Percentiles rank a stretch among this genome's conserved stretches.
phyloP scores from a whole-genome alignment of 2,113 vertebrate genomes.

The Nipponia nippon region DNA sequence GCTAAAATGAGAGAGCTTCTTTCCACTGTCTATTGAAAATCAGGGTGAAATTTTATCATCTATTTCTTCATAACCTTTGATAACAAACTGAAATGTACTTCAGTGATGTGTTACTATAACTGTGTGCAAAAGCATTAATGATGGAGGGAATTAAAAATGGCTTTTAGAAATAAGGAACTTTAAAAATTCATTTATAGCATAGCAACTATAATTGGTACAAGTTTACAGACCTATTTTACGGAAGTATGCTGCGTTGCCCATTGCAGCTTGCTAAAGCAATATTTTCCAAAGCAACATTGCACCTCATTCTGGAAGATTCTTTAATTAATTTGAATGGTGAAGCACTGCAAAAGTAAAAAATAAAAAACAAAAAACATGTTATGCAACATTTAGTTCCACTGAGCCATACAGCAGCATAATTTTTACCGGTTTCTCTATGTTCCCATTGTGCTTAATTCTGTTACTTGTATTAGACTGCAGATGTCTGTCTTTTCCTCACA shows the following conservation, averaged over 20 bases:
- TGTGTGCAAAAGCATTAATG: not conserved
- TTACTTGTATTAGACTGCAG: slow-evolving; percentile 38
- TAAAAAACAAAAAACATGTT: slow-evolving; percentile 25
- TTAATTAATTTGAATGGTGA: slow-evolving; percentile 60
- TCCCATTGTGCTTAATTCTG: slow-evolving; percentile 54
- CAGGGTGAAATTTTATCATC: not conserved
- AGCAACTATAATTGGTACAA: not conserved
- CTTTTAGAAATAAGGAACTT: not conserved
- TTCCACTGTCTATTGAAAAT: not conserved
- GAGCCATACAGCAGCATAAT: slow-evolving; percentile 38
- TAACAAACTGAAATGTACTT: not conserved
- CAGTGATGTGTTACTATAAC: not conserved
- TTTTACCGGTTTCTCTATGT: slow-evolving; percentile 49
- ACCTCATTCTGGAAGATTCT: slow-evolving; percentile 46
- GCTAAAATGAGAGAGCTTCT: not conserved
- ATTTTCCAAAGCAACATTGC: slow-evolving; percentile 16
- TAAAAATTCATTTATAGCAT: not conserved
- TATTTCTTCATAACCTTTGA: not conserved
- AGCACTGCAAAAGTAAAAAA: slow-evolving; percentile 44
- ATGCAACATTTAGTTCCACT: slow-evolving; percentile 60
- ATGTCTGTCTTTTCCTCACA: slow-evolving; percentile 49
- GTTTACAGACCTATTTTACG: not conserved
- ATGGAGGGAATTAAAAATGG: not conserved
- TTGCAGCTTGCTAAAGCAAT: not conserved
- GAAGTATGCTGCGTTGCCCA: not conserved